These are phyloP conservation scores for Ctenochaetus hawaiiensis DNA, from an alignment of 2,797 vertebrate species.

Conservation along the genomic window DNA sequence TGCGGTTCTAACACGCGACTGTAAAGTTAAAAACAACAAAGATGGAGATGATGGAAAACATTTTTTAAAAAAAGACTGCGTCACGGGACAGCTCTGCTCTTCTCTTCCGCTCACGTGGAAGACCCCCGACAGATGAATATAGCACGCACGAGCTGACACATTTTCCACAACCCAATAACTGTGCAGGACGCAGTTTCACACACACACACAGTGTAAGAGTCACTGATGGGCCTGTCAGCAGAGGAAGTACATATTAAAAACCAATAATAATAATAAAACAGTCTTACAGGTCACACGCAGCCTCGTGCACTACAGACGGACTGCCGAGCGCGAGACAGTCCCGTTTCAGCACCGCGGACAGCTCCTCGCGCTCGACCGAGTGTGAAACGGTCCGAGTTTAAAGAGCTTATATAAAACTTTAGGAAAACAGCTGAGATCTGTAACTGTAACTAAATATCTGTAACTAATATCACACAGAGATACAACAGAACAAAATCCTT, in stretches of 20 bases:
- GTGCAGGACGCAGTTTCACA: slow-evolving; percentile 32
- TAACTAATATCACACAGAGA: background rate
- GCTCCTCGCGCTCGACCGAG: slow-evolving; percentile 19
- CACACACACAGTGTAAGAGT: background rate
- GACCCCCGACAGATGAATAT: slow-evolving; percentile 73
- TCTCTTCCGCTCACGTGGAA: slow-evolving; percentile 71
- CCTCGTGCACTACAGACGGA: background rate
- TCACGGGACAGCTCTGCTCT: slow-evolving; percentile 63
- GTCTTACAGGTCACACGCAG: background rate
- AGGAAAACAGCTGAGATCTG: background rate
- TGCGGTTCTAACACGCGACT: background rate
- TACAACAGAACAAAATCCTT: background rate
- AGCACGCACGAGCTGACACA: slow-evolving; percentile 77
- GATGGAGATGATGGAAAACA: background rate
- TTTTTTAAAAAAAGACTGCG: slow-evolving; percentile 58
- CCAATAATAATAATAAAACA: background rate
- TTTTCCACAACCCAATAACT: slow-evolving; percentile 75
- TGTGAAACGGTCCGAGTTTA: background rate
- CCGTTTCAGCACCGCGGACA: slow-evolving; percentile 78
- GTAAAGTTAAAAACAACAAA: background rate
- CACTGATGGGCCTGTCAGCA: slow-evolving; percentile 4
- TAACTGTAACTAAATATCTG: background rate
- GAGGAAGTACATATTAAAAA: slow-evolving; percentile 29
- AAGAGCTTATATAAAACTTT: background rate
- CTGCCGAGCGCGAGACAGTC: background rate